Conservation (phyloP, 2,797 vertebrate species). For the Phalloptychus januarius region DNA sequence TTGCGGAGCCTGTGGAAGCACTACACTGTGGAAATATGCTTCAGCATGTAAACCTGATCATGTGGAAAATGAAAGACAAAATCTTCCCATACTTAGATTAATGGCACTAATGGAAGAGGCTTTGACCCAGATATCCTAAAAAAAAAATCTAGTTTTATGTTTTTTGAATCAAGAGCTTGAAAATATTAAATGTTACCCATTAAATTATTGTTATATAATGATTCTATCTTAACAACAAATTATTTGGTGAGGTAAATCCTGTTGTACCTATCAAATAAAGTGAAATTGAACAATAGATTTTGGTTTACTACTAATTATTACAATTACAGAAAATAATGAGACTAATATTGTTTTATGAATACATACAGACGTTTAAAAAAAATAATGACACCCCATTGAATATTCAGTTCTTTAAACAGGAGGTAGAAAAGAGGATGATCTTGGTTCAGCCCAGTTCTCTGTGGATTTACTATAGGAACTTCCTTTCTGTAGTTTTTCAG, state of each 20-base stretch:
- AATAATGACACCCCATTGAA: not conserved
- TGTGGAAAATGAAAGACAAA: conserved; percentile 37
- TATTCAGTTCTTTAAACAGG: not conserved
- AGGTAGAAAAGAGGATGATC: not conserved
- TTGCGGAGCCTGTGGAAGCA: conserved; percentile 53
- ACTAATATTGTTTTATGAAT: not conserved
- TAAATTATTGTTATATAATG: not conserved
- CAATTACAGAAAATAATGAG: not conserved
- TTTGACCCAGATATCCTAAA: not conserved
- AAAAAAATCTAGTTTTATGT: not conserved
- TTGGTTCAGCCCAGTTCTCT: not conserved
- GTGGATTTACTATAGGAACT: no score
- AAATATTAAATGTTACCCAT: not conserved
- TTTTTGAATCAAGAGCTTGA: not conserved
- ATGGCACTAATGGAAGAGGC: conserved; percentile 32
- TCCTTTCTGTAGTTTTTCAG: not conserved
- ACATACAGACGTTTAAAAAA: not conserved
- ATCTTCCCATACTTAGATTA: conserved; percentile 15
- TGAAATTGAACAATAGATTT: not conserved
- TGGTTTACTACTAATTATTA: not conserved
- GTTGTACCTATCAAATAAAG: not conserved
- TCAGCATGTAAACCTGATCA: conserved; percentile 49
- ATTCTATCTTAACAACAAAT: not conserved
- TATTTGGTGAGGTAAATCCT: not conserved
- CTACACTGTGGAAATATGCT: conserved; percentile 64